Evolutionary conservation across 2,797 vertebrate genomes (phyloP), one percentile per base, ranked within the genome.

Genomic region (Sebastes oblongus): DNA sequence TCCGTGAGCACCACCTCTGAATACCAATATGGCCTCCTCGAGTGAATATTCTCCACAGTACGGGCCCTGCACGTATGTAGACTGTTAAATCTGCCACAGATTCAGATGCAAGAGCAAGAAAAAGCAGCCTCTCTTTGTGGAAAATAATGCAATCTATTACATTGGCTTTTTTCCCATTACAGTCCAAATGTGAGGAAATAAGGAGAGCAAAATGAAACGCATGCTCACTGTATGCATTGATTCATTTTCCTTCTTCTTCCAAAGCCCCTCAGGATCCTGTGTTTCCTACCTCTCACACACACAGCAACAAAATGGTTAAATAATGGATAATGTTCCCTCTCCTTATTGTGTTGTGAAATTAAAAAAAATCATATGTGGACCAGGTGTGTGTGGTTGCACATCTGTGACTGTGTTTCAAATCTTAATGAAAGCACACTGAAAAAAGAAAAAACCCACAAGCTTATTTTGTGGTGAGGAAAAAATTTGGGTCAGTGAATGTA

Each of bases 401-500:
- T 79, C 29, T 81, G 72, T 16, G 60, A 52, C 32, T 64, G 34
- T 56, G 66, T 76, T 61, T 69, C n/a, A 77, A 62, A 79, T 83
- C 58, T 69, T 75, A 25, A 78, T 66, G 25, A 55, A 59, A 83
- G 64, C 66, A 46, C 29, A 46, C 70, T 68, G 64, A 78, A 77
- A 72, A 24, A 39, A 39, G 36, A 39, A 75, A 66, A 74, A 25
- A 39, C n/a, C 14, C 46, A 50, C 46, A 8, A 60, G 58, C 59
- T 55, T 39, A 27, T 79, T 83, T 75, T 60, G 70, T 66, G 46
- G 20, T 6, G 59, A 60, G 74, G 46, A 42, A 29, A 29, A 66
- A 84, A 88, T 90, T 88, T 92, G 80, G 93, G 93, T 94, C 94
- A 93, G 81, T 25, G 84, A 85, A 78, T 56, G 78, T 55, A 29